Evolutionary conservation across 2,888 invertebrate species (phyloP), one percentile per base, ranked within the genome.

Genomic region (Dynastes hyllus): DNA sequence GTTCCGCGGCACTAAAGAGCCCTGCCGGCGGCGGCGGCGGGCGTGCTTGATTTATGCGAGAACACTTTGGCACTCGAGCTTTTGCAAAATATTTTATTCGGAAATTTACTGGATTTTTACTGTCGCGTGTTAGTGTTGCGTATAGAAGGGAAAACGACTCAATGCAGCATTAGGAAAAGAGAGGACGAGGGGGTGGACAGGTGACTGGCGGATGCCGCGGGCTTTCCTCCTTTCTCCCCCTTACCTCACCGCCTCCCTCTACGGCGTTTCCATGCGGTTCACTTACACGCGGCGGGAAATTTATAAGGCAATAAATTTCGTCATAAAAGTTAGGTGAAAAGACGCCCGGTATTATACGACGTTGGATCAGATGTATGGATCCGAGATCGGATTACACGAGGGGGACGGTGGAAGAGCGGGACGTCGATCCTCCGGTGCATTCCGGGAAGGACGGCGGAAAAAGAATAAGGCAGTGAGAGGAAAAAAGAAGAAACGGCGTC

Each of bases 261-360:
- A 29, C 13, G 22, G 1, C 50, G 67, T 29, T 37, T 37, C 51
- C 71, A 32, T 58, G 71, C 71, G 71, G 71, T 71, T 71, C 71
- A 71, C 71, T 71, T 71, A 58, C 71, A 58, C 40, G 55, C 71
- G 37, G 71, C 27, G 71, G 58, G 55, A 71, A 71, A 71, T 71
- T 71, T 71, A 55, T 71, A 55, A 32, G 71, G 71, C 71, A 71
- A 71, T 71, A 71, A 71, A 71, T 71, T 71, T 71, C 71, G 71
- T 71, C 71, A 71, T 71, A 71, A 71, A 71, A 71, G 71, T 71
- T 71, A 55, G 71, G 71, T 58, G 71, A 71, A 71, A 71, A 71
- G 58, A 71, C 71, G 71, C 50, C 9, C 13, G 55, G 16, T 8
- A 37, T 37, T 37, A 37, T 22, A 29, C 67, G 55, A n/a, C 16